A percentile compares a stretch with the other conserved stretches of the same genome.
phyloP scores from a whole-genome alignment of 2,113 vertebrate genomes.

The Naja naja region DNA sequence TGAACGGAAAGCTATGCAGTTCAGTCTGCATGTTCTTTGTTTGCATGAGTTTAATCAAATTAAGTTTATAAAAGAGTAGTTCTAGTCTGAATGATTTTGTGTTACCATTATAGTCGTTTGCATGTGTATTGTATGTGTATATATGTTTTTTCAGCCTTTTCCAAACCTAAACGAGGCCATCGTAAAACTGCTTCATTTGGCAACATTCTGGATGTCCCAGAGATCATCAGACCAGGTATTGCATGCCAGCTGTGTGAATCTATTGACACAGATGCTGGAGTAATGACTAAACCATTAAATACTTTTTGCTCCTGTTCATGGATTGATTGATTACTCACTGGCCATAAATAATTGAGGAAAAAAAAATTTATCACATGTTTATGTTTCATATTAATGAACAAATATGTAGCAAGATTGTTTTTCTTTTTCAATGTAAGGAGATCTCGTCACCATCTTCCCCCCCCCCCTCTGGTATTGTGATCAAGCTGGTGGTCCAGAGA shows the following conservation, averaged over 20 bases:
- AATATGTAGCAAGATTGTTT: not conserved
- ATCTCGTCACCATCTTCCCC: not conserved
- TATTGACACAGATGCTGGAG: conserved; percentile 65
- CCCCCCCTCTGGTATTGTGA: not conserved
- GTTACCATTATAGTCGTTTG: conserved; percentile 81
- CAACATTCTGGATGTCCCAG: conserved; percentile 99
- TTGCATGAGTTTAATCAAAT: conserved; percentile 79
- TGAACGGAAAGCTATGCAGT: conserved; percentile 73
- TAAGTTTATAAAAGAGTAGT: conserved; percentile 65
- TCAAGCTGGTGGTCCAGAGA: not conserved
- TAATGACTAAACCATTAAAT: conserved; percentile 73
- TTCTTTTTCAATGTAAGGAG: not conserved
- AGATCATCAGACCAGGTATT: conserved; percentile 99
- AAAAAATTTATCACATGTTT: not conserved
- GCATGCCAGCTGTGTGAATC: conserved; percentile 71
- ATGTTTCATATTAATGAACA: not conserved
- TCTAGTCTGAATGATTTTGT: conserved; percentile 71
- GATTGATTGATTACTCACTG: conserved; percentile 23
- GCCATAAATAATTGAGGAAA: conserved; percentile 10
- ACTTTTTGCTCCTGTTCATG: conserved; percentile 83
- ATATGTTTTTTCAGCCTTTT: conserved; percentile 96
- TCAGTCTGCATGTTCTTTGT: conserved; percentile 72
- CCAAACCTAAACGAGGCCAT: conserved; percentile 96
- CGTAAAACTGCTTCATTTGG: conserved; percentile 99
- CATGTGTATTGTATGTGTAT: conserved; percentile 96